phyloP scores from a whole-genome alignment of 2,797 vertebrate species.

The Platyrinchus mystaceus region DNA sequence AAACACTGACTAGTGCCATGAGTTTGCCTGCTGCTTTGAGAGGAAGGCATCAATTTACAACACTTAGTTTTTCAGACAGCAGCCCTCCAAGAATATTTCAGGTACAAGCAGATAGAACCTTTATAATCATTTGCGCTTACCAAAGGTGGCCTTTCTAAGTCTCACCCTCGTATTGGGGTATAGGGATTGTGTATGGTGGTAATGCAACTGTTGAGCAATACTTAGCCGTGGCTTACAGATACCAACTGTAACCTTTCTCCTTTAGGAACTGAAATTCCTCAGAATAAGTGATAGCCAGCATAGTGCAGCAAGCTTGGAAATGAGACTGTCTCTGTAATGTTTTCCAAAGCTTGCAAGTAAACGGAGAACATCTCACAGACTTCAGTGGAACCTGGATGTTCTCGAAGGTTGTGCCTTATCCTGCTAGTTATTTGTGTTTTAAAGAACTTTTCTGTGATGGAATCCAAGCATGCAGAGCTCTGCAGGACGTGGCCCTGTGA shows the following conservation, averaged over 20 bases:
- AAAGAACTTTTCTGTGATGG: not conserved
- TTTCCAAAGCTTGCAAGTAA: not conserved
- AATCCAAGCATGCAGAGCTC: not conserved
- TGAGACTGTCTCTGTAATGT: not conserved
- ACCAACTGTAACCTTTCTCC: not conserved
- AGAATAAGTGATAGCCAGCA: not conserved
- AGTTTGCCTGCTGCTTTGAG: not conserved
- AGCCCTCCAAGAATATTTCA: not conserved
- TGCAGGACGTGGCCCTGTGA: not conserved
- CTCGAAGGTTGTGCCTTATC: not conserved
- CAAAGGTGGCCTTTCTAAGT: not conserved
- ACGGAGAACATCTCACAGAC: not conserved
- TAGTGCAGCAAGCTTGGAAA: not conserved
- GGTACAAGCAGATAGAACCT: not conserved
- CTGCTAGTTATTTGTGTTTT: not conserved
- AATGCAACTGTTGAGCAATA: not conserved
- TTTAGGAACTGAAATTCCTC: not conserved
- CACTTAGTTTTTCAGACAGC: not conserved
- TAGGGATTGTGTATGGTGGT: not conserved
- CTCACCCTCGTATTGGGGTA: not conserved
- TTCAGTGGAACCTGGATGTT: not conserved
- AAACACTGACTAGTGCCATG: not conserved
- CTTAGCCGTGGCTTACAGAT: not conserved
- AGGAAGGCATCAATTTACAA: not conserved
- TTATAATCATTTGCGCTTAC: not conserved